Percentiles rank a stretch among this genome's conserved stretches.
phyloP scores from a whole-genome alignment of 2,888 invertebrate genomes.

The Alloscopus bannaensis region DNA sequence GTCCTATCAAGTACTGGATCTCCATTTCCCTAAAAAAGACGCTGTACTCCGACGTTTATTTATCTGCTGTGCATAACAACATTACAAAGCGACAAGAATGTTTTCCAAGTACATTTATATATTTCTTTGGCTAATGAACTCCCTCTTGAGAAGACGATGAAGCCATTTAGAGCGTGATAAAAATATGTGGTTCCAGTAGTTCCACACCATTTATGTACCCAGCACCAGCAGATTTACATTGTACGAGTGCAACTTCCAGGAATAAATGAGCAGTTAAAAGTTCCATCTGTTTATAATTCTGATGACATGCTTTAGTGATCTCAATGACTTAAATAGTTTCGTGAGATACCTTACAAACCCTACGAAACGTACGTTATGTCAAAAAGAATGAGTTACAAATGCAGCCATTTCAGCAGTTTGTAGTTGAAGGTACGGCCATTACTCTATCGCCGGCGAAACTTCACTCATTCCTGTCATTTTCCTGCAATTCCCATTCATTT shows the following conservation, averaged over 20 bases:
- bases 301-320: constrained; percentile 19
- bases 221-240: constrained; percentile 14
- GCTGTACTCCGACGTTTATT: background rate
- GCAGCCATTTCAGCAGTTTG: background rate
- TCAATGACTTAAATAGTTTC: constrained; percentile 5
- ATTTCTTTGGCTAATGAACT: too few species aligned
- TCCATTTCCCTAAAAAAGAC: constrained; percentile 1
- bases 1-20: background rate
- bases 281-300: constrained; percentile 41
- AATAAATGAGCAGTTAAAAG: constrained; percentile 14
- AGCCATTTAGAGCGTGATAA: background rate
- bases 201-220: constrained; percentile 18
- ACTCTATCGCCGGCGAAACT: background rate
- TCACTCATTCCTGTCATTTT: constrained; percentile 9
- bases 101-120: background rate
- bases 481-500: constrained; percentile 17
- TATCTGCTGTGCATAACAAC: background rate
- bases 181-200: background rate
- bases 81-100: background rate
- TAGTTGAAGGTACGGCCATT: too few species aligned
- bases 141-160: too few species aligned
- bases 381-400: too few species aligned
- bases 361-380: background rate
- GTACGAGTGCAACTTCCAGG: background rate
- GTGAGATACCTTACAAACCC: constrained; percentile 11